phyloP scores from a whole-genome alignment of 2,797 vertebrate genomes.

The Chiroxiphia lanceolata region DNA sequence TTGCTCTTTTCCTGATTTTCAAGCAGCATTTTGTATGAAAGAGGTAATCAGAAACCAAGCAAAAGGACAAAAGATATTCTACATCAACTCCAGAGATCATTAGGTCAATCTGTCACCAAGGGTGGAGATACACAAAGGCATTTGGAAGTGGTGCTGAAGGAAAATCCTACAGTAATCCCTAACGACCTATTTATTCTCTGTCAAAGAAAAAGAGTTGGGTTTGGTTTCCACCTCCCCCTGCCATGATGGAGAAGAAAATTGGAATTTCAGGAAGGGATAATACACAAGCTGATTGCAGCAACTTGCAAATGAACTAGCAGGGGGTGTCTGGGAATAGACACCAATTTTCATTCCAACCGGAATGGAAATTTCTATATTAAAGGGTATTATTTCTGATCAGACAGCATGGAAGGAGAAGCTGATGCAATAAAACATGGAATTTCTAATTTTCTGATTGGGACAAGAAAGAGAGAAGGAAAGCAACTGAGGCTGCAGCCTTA shows the following conservation, averaged over 20 bases:
- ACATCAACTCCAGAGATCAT: neutral
- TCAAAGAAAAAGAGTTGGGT: neutral
- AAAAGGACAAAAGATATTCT: neutral
- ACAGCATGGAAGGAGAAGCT: slow-evolving; percentile 19
- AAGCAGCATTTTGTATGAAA: neutral
- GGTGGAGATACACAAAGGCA: neutral
- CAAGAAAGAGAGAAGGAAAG: slow-evolving; percentile 35
- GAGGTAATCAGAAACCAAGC: neutral
- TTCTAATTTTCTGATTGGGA: neutral
- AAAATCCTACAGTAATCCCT: neutral
- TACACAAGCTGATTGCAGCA: slow-evolving; percentile 15
- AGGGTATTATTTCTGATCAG: slow-evolving; percentile 36
- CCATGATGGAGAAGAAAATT: neutral
- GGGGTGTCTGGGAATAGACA: slow-evolving; percentile 48
- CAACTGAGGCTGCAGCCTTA: neutral
- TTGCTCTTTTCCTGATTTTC: neutral
- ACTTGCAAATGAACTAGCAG: slow-evolving; percentile 49
- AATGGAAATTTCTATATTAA: slow-evolving; percentile 15
- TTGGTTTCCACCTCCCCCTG: neutral
- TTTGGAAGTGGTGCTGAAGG: neutral
- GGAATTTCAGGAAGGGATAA: slow-evolving; percentile 28
- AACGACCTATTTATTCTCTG: neutral
- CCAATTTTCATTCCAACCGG: slow-evolving; percentile 42
- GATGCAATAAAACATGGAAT: neutral
- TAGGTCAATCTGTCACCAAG: neutral